A percentile compares a stretch with the other conserved stretches of the same genome.
Conservation (phyloP, 1,140 invertebrate genomes). For the Eubasilissa regina region DNA sequence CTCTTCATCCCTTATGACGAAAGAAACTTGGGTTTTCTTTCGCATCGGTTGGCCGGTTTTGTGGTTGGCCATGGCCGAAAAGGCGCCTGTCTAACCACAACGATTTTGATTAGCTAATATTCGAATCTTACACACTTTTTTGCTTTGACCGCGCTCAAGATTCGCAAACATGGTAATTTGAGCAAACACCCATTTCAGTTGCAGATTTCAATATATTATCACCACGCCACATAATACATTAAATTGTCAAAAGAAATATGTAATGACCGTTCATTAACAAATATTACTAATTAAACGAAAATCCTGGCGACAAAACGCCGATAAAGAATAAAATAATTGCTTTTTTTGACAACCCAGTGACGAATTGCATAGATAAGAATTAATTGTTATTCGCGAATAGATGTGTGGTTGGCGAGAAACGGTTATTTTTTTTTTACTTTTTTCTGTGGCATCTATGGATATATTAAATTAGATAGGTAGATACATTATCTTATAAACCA, state of each 20-base stretch:
- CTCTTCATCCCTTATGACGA: slow-evolving; percentile 97
- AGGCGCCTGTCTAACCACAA: background rate
- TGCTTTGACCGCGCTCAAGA: slow-evolving; percentile 7
- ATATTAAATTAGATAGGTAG: no score
- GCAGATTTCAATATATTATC: slow-evolving; percentile 10
- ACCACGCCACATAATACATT: slow-evolving; percentile 20
- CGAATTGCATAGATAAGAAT: no score
- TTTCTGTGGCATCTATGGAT: no score
- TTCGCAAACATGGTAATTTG: slow-evolving; percentile 17
- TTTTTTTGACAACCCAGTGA: no score
- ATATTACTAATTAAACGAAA: no score
- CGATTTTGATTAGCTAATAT: background rate
- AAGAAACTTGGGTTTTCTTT: slow-evolving; percentile 88
- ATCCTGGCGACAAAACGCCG: no score
- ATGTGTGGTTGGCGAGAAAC: no score
- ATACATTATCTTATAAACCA: no score
- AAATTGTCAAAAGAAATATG: slow-evolving; percentile 28
- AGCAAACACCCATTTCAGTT: slow-evolving; percentile 20
- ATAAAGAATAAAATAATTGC: no score
- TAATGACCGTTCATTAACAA: no score
- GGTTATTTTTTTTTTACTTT: no score
- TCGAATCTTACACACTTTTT: background rate
- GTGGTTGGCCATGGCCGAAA: slow-evolving; percentile 53
- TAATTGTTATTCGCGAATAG: no score
- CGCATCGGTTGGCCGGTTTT: slow-evolving; percentile 63